Conservation (phyloP, 2,797 vertebrate genomes). For the Xenentodon cancila region DNA sequence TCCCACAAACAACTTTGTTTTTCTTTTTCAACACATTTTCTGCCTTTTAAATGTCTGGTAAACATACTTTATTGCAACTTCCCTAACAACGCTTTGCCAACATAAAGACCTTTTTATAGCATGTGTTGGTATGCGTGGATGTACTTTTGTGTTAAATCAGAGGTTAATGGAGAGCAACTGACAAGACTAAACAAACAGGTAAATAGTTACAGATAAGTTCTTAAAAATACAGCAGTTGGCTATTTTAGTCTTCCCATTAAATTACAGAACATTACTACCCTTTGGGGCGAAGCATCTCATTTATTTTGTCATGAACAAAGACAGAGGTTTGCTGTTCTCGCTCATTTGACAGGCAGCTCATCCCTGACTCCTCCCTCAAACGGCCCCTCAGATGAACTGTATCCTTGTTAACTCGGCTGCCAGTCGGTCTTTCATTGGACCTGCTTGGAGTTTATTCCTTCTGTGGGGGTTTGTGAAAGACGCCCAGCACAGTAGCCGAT, state of each 20-base stretch:
- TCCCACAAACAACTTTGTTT: too few relatives aligned
- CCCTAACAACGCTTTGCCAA: too few relatives aligned
- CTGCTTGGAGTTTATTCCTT: constrained; percentile 14
- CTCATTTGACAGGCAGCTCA: constrained; percentile 52
- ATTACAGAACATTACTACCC: constrained; percentile 22
- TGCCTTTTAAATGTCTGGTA: too few relatives aligned
- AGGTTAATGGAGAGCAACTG: constrained; percentile 2
- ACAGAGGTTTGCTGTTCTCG: constrained; percentile 18
- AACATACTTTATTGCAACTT: too few relatives aligned
- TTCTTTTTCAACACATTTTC: too few relatives aligned
- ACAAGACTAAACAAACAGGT: not conserved
- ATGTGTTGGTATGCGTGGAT: not conserved
- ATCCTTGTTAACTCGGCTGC: constrained; percentile 57
- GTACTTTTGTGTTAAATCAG: constrained; percentile 16
- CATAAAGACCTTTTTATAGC: not conserved
- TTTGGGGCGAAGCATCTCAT: constrained; percentile 30
- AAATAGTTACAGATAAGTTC: constrained; percentile 12
- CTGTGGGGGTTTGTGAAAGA: constrained; percentile 16
- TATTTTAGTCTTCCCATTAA: constrained; percentile 22
- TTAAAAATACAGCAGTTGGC: constrained; percentile 14
- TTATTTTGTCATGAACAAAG: constrained; percentile 33
- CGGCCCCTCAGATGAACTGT: constrained; percentile 54
- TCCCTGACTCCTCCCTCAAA: constrained; percentile 36
- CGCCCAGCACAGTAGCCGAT: constrained; percentile 1
- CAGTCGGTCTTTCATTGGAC: constrained; percentile 53